Conservation (phyloP, 2,888 invertebrate genomes). For the Amphipyra berbera region DNA sequence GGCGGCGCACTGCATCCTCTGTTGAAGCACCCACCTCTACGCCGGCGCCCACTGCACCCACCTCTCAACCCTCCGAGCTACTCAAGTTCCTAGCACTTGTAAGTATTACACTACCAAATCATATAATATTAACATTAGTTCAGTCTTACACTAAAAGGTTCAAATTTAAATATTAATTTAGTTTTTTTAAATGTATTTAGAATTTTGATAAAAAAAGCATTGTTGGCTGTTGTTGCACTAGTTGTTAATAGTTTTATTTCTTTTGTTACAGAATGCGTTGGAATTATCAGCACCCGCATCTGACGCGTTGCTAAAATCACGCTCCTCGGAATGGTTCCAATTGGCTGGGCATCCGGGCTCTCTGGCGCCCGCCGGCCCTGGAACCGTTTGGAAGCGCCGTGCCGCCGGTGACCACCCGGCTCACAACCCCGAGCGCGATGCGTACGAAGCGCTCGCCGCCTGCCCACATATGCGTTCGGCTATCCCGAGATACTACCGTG, state of each 20-base stretch:
- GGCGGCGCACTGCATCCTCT: constrained; percentile 79
- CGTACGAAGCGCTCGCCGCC: constrained; percentile 94
- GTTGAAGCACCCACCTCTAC: constrained; percentile 70
- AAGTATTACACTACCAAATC: constrained; percentile 84
- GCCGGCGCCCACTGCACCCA: constrained; percentile 66
- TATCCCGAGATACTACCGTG: constrained; percentile 95
- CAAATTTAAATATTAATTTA: background rate
- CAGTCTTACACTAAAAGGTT: background rate
- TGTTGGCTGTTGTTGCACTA: background rate
- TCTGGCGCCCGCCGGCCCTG: constrained; percentile 97
- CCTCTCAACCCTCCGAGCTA: constrained; percentile 82
- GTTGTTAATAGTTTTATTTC: constrained; percentile 53
- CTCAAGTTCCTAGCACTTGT: constrained; percentile 95
- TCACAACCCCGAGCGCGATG: constrained; percentile 93
- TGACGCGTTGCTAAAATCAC: constrained; percentile 94
- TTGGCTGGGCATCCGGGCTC: constrained; percentile 98
- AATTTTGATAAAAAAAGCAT: background rate
- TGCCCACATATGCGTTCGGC: constrained; percentile 93
- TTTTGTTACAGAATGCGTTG: constrained; percentile 94
- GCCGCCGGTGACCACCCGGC: constrained; percentile 92
- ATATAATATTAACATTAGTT: background rate
- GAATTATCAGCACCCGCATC: constrained; percentile 97
- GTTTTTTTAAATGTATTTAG: background rate
- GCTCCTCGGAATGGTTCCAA: constrained; percentile 95
- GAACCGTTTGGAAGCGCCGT: constrained; percentile 98